Evolutionary conservation across 2,113 vertebrate species (phyloP), one percentile per base, ranked within the genome.

Genomic region (Herpetotheres cachinnans): DNA sequence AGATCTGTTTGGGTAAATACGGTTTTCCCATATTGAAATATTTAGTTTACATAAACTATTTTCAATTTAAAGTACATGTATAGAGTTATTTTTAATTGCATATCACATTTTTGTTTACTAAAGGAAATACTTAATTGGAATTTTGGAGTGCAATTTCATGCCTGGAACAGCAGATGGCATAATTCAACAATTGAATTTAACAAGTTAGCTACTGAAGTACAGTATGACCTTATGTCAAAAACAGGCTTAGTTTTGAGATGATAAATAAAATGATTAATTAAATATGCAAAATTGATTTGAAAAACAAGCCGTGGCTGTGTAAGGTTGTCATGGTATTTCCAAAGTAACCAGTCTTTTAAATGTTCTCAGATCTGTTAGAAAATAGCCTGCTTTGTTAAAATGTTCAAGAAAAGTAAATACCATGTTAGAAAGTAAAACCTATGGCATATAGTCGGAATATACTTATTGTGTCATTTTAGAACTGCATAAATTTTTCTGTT

Each of bases 91-190:
- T 86, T 73, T 49, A 80, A 56, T 58, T 40, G 18, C 36, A 20
- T 50, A 12, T 54, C 1, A 0, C 10, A 2, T 38, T 63, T 77
- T 34, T 82, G 16, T 12, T 69, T 54, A 11, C 16, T 12, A 21
- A 86, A n/a, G 17, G 12, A 29, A 70, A 82, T 52, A 2, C 2
- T 1, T 5, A 3, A 24, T 52, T 72, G 19, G 36, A 89, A 18
- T 74, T 54, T 49, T n/a, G 40, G 26, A 1, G 13, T 94, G 89
- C 59, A 81, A 50, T 93, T 86, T 81, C 5, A 16, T n/a, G 9
- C 2, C 16, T 76, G 8, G 19, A 90, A 70, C 97, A 96, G 96
- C 93, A 98, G 97, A 71, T 97, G 97, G 96, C 97, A 90, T 40
- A 82, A 59, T 78, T 66, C 49, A 95, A 74, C 87, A 94, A 42